phyloP scores from a whole-genome alignment of 2,113 vertebrate species.

The Megaceryle torquata region DNA sequence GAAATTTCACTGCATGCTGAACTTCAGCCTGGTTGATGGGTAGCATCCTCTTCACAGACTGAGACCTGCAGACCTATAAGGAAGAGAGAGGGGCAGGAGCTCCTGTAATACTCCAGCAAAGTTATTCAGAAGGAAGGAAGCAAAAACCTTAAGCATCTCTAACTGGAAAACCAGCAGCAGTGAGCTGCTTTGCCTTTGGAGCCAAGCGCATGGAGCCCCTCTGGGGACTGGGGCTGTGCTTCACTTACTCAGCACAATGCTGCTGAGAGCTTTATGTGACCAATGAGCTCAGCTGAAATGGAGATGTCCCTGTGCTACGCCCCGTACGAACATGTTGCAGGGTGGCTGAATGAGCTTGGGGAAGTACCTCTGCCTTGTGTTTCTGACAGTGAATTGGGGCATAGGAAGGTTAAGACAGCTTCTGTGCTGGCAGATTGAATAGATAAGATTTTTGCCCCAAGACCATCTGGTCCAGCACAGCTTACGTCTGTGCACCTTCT shows the following conservation, averaged over 20 bases:
- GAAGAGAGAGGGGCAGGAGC: neutral
- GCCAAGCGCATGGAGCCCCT: neutral
- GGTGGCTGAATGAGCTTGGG: neutral
- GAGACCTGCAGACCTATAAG: neutral
- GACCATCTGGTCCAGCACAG: neutral
- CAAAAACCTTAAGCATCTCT: neutral
- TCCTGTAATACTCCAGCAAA: neutral
- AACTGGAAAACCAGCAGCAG: neutral
- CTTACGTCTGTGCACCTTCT: neutral
- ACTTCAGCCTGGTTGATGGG: neutral
- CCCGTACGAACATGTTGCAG: neutral
- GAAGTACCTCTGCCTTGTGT: neutral
- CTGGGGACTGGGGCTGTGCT: fast-evolving
- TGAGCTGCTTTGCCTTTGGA: neutral
- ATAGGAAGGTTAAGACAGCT: neutral
- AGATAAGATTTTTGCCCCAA: neutral
- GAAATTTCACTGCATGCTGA: fast-evolving
- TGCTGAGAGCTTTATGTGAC: neutral
- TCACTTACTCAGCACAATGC: neutral
- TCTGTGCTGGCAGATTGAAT: neutral
- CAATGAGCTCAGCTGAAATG: neutral
- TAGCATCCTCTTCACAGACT: neutral
- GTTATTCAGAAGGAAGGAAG: neutral
- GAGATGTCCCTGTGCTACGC: neutral
- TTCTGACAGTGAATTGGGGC: neutral